Percentiles rank a stretch among this genome's conserved stretches.
Evolutionary conservation across 2,113 vertebrate species (phyloP).

Genomic region (Panthera tigris): DNA sequence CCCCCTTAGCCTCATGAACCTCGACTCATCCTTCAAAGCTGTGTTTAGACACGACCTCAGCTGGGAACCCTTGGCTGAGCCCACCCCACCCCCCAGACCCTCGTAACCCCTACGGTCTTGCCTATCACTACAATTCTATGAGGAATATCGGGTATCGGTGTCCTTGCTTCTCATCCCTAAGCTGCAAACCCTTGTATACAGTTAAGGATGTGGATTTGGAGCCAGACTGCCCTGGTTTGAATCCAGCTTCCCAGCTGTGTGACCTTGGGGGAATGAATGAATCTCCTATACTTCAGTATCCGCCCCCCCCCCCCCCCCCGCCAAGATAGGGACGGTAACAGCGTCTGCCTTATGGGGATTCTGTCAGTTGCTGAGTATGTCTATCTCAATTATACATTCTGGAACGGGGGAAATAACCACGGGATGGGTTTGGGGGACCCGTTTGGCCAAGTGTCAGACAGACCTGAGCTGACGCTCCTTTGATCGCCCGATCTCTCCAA

Average conservation of each 20-base stretch:
- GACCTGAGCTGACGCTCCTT: not conserved
- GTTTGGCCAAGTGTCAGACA: not conserved
- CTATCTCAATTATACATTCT: not conserved
- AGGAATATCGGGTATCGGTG: fast-evolving
- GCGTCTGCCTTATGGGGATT: not conserved
- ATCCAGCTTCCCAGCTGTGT: not conserved
- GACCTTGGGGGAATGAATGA: not conserved
- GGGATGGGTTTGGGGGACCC: not conserved
- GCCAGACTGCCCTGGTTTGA: not conserved
- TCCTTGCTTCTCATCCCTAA: not conserved
- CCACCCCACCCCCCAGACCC: not conserved
- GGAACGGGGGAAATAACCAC: not conserved
- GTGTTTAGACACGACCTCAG: not conserved
- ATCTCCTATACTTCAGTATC: not conserved
- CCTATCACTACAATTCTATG: not conserved
- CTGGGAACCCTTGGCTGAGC: not conserved
- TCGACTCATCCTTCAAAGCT: not conserved
- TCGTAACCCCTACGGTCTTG: fast-evolving
- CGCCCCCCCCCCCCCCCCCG: not conserved
- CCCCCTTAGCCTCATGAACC: not conserved
- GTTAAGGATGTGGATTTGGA: not conserved
- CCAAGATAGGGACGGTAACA: not conserved
- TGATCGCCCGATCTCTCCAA: not conserved
- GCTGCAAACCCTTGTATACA: not conserved
- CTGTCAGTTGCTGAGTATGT: not conserved